Conservation (phyloP, 2,888 invertebrate genomes). For the Pherbina coryleti region DNA sequence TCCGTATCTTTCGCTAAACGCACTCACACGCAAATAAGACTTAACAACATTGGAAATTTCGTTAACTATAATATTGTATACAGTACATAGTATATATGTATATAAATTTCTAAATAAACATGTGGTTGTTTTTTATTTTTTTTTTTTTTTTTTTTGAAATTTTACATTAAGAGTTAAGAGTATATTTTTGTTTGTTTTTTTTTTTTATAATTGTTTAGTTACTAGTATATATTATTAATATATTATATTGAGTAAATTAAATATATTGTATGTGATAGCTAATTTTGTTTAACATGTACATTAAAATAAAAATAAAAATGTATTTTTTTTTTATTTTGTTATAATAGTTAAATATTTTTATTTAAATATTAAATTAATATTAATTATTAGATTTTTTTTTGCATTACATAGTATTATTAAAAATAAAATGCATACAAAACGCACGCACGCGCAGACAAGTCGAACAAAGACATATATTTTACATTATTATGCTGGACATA, state of each 20-base stretch:
- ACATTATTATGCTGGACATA: not conserved
- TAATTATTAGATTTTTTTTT: constrained; percentile 8
- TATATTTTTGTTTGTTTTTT: constrained; percentile 23
- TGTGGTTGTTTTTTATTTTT: not conserved
- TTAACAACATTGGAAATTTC: constrained; percentile 13
- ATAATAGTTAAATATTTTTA: constrained; percentile 22
- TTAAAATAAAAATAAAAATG: not conserved
- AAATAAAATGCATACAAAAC: constrained; percentile 30
- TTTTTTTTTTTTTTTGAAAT: not conserved
- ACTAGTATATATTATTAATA: constrained; percentile 25
- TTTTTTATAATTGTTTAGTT: constrained; percentile 2
- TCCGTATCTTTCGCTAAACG: not conserved
- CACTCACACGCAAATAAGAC: not conserved
- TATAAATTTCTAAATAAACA: constrained; percentile 2
- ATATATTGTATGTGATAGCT: constrained; percentile 17
- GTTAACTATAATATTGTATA: not conserved
- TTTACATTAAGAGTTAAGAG: constrained; percentile 21
- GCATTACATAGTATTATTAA: constrained; percentile 26
- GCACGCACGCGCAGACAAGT: not conserved
- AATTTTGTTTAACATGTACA: constrained; percentile 38
- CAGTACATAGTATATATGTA: no score
- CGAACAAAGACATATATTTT: not conserved
- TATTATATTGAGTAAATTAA: not conserved
- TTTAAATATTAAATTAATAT: constrained; percentile 29
- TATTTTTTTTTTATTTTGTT: not conserved